A percentile compares a stretch with the other conserved stretches of the same genome.
Conservation (phyloP, 1,140 invertebrate genomes). For the Heterodera schachtii region DNA sequence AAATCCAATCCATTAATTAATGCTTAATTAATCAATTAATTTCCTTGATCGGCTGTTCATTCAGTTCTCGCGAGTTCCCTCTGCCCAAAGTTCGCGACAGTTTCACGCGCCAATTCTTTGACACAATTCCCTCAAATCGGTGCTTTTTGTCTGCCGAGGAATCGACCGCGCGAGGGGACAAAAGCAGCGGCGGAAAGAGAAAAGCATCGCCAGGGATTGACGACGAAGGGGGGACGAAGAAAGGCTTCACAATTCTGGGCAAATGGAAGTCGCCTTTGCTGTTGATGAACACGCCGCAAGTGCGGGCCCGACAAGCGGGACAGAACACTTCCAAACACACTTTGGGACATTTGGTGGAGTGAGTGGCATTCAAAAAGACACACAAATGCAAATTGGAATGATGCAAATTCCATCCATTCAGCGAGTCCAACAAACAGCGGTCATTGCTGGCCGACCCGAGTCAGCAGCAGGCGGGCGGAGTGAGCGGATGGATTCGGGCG, state of each 20-base stretch:
- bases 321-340: constrained; percentile 51
- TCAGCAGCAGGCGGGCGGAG: constrained; percentile 22
- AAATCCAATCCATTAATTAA: neutral
- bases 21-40: neutral
- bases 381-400: no score
- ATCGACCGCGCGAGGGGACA: neutral
- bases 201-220: neutral
- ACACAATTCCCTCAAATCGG: neutral
- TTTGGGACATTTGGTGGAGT: constrained; percentile 51
- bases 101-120: constrained; percentile 80
- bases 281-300: constrained; percentile 4
- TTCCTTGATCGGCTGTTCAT: constrained; percentile 4
- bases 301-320: constrained; percentile 51
- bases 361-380: constrained; percentile 1
- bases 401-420: neutral
- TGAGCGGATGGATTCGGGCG: constrained; percentile 23
- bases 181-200: neutral
- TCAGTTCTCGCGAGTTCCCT: constrained; percentile 78
- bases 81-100: constrained; percentile 94
- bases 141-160: neutral
- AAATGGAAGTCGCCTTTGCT: neutral
- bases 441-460: constrained; percentile 47
- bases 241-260: neutral
- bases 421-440: constrained; percentile 57
- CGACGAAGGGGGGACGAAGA: neutral